Conservation (phyloP, 2,888 invertebrate species). For the Cheiracanthium punctorium region DNA sequence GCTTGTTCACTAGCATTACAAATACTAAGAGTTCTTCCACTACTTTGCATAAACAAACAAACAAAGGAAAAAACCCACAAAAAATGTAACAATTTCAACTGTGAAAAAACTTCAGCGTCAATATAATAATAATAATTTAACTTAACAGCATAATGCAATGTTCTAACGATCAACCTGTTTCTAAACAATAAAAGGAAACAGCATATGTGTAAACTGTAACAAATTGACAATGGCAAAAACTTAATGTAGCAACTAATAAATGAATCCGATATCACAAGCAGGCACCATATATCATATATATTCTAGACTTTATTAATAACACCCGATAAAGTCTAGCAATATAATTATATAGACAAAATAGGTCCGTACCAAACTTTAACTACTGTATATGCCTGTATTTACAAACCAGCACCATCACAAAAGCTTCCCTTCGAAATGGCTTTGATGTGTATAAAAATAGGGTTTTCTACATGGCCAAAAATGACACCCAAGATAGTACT, state of each 20-base stretch:
- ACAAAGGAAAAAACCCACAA: too few species aligned
- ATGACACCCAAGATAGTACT: constrained; percentile 48
- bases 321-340: constrained; percentile 30
- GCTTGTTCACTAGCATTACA: too few species aligned
- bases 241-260: constrained; percentile 8
- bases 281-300: constrained; percentile 55
- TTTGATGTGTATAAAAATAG: constrained; percentile 66
- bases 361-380: constrained; percentile 51
- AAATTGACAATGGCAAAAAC: background rate
- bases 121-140: too few species aligned
- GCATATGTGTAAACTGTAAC: background rate
- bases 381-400: constrained; percentile 50
- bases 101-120: too few species aligned
- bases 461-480: constrained; percentile 56
- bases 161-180: too few species aligned
- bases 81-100: too few species aligned
- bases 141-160: too few species aligned
- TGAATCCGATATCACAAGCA: constrained; percentile 59
- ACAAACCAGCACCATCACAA: constrained; percentile 66
- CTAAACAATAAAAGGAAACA: background rate
- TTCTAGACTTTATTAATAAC: constrained; percentile 35
- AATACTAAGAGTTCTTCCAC: too few species aligned
- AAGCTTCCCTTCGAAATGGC: constrained; percentile 65
- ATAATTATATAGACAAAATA: constrained; percentile 59
- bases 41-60: too few species aligned